Evolutionary conservation across 2,797 vertebrate genomes (phyloP).

Genomic region (Sebastes kiyomatsui): DNA sequence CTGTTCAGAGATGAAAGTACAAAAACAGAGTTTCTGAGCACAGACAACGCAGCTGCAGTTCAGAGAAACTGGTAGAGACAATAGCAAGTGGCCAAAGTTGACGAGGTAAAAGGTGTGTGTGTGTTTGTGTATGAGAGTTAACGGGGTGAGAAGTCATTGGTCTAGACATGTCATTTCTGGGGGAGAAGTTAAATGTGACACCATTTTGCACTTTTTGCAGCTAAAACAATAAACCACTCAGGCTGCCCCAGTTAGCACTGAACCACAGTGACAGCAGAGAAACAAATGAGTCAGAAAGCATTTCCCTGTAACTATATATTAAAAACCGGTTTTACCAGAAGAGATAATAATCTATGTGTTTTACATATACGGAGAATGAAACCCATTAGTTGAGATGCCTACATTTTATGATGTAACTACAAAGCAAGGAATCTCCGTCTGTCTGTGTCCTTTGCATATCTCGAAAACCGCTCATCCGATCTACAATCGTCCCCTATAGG

Average conservation of each 20-base stretch:
- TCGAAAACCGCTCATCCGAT: no score
- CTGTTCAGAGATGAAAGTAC: neutral
- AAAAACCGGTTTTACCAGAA: neutral
- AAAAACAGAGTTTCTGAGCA: neutral
- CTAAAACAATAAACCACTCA: neutral
- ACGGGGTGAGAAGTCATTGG: conserved; percentile 18
- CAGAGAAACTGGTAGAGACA: neutral
- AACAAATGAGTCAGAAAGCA: neutral
- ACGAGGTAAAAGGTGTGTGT: conserved; percentile 26
- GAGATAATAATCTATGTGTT: neutral
- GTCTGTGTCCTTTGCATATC: no score
- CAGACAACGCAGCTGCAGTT: neutral
- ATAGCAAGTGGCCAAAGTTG: conserved; percentile 9
- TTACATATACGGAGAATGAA: no score
- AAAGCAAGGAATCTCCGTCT: no score
- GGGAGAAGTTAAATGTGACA: conserved; percentile 2
- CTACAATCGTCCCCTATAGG: no score
- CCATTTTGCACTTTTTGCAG: neutral
- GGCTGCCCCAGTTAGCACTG: no score
- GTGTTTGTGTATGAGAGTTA: conserved; percentile 6
- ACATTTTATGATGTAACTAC: neutral
- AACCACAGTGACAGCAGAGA: neutral
- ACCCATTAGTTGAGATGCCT: neutral
- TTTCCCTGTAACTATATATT: neutral
- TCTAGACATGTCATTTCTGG: neutral